Percentiles rank a stretch among this genome's conserved stretches.
Conservation (phyloP, 1,140 invertebrate genomes). For the Drosophila melanica region DNA sequence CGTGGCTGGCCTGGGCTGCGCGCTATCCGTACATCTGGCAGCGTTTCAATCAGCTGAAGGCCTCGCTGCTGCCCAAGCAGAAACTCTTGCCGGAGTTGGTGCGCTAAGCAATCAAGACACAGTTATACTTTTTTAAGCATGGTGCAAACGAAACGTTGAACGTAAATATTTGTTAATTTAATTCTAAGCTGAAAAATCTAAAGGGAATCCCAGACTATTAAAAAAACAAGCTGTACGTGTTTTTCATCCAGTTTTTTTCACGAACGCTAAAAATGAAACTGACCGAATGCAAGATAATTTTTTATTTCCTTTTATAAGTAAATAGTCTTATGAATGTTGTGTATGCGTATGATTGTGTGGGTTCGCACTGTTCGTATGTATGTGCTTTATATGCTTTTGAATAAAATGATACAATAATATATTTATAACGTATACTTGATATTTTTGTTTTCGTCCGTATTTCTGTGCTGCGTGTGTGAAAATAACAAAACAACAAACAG, state of each 20-base stretch:
- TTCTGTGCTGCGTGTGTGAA: slow-evolving; percentile 31
- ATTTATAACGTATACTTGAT: slow-evolving; percentile 45
- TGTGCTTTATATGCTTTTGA: slow-evolving; percentile 30
- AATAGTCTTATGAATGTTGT: slow-evolving; percentile 16
- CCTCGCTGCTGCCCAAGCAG: slow-evolving; percentile 66
- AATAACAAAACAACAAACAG: slow-evolving; percentile 21
- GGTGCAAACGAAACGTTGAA: slow-evolving; percentile 31
- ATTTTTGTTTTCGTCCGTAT: slow-evolving; percentile 42
- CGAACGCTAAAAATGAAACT: slow-evolving; percentile 20
- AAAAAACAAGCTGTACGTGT: slow-evolving; percentile 43
- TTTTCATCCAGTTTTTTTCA: slow-evolving; percentile 48
- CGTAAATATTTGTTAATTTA: slow-evolving; percentile 45
- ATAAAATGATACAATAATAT: slow-evolving; percentile 58
- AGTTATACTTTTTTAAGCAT: slow-evolving; percentile 14
- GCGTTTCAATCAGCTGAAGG: slow-evolving; percentile 65
- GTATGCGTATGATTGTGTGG: slow-evolving; percentile 31
- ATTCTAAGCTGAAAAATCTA: slow-evolving; percentile 34
- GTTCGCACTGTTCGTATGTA: slow-evolving; percentile 25
- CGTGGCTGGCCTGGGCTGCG: slow-evolving; percentile 67
- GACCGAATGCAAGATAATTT: slow-evolving; percentile 26
- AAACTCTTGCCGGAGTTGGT: slow-evolving; percentile 75
- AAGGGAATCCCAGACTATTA: slow-evolving; percentile 44
- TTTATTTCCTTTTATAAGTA: slow-evolving; percentile 36
- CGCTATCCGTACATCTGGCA: slow-evolving; percentile 72
- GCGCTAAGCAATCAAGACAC: slow-evolving; percentile 44